A percentile compares a stretch with the other conserved stretches of the same genome.
These are phyloP conservation scores for Emberiza fucata DNA, from an alignment of 2,113 vertebrate genomes.

Conservation along the genomic window DNA sequence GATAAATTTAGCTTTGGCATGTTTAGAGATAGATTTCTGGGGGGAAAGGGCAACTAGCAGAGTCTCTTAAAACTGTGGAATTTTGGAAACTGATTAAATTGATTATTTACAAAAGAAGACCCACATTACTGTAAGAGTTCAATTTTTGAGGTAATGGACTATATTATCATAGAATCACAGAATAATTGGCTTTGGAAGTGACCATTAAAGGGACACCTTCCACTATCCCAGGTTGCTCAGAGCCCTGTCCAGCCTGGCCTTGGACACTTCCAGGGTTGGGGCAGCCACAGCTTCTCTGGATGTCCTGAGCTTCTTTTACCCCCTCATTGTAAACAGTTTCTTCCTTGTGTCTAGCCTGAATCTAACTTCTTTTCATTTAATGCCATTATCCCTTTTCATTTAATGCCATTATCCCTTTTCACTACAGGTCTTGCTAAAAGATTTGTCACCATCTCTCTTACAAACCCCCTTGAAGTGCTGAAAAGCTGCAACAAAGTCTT, in stretches of 20 bases:
- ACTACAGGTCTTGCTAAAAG: background rate
- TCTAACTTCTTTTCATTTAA: background rate
- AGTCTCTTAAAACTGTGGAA: background rate
- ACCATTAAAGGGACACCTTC: background rate
- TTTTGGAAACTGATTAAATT: background rate
- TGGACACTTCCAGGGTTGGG: background rate
- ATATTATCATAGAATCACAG: background rate
- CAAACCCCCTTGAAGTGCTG: background rate
- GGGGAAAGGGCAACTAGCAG: background rate
- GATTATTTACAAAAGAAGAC: background rate
- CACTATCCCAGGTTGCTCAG: background rate
- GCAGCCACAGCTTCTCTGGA: background rate
- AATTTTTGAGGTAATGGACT: background rate
- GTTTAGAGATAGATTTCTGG: background rate
- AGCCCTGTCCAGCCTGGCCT: background rate
- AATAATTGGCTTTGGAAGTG: rapidly evolving
- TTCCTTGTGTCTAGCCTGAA: background rate
- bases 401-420: background rate
- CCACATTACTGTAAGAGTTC: background rate
- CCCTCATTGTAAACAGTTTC: background rate
- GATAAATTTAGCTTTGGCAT: background rate
- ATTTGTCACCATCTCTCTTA: background rate
- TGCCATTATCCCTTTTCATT: background rate
- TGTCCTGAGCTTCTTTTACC: too few relatives aligned
- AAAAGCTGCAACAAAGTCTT: background rate